These are phyloP conservation scores for Liolophura sinensis DNA, from an alignment of 1,140 invertebrate species.

Conservation along the genomic window DNA sequence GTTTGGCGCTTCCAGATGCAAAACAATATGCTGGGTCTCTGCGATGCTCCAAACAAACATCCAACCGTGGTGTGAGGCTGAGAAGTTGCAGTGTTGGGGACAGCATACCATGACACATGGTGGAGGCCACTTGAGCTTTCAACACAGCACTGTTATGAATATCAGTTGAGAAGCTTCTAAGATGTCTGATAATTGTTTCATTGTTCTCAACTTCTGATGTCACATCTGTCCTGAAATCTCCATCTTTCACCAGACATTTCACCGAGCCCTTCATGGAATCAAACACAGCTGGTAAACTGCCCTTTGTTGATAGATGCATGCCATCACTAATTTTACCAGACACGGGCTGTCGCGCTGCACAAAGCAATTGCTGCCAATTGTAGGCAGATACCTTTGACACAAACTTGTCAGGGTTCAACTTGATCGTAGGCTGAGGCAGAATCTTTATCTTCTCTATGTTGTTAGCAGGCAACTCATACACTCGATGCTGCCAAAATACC, in stretches of 20 bases:
- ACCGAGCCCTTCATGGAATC: slow-evolving; percentile 24
- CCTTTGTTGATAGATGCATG: slow-evolving; percentile 9
- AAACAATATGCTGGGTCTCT: slow-evolving; percentile 36
- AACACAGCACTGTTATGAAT: slow-evolving; percentile 30
- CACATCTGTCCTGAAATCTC: slow-evolving; percentile 30
- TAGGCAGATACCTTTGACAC: slow-evolving; percentile 38
- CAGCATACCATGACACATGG: slow-evolving; percentile 28
- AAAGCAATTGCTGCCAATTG: slow-evolving; percentile 46
- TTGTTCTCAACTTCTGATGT: slow-evolving; percentile 32
- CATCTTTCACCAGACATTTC: slow-evolving; percentile 15
- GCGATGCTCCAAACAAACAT: slow-evolving; percentile 47
- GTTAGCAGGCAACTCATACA: slow-evolving; percentile 31
- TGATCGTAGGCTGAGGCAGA: slow-evolving; percentile 3
- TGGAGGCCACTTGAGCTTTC: slow-evolving; percentile 36
- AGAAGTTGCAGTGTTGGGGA: slow-evolving; percentile 43
- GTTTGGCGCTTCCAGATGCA: slow-evolving; percentile 7
- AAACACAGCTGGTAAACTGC: slow-evolving; percentile 27
- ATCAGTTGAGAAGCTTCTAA: slow-evolving; percentile 32
- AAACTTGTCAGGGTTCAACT: slow-evolving; percentile 40
- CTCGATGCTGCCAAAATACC: slow-evolving; percentile 36
- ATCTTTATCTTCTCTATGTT: neutral
- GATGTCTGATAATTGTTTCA: slow-evolving; percentile 30
- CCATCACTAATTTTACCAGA: neutral
- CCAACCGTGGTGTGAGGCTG: slow-evolving; percentile 37
- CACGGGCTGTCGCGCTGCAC: slow-evolving; percentile 33